phyloP scores from a whole-genome alignment of 1,140 invertebrate genomes.

The Halictus rubicundus region DNA sequence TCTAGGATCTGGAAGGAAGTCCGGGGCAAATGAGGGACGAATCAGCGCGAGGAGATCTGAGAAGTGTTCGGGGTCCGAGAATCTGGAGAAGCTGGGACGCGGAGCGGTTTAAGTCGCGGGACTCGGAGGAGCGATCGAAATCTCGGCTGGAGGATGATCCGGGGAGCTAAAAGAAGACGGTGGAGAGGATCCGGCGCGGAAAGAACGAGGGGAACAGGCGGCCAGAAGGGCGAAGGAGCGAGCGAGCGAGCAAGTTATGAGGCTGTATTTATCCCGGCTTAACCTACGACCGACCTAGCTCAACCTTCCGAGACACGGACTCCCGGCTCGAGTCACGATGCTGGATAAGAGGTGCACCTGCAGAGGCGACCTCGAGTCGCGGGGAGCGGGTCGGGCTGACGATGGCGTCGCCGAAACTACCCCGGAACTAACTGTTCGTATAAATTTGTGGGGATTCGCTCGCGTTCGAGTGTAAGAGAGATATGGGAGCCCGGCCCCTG shows the following conservation, averaged over 20 bases:
- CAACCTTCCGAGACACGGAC: constrained; percentile 35
- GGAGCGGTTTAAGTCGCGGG: neutral
- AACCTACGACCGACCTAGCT: constrained; percentile 60
- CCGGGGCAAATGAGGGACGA: neutral
- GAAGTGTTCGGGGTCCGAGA: neutral
- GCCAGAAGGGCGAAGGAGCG: neutral
- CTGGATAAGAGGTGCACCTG: constrained; percentile 22
- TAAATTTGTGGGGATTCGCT: constrained; percentile 68
- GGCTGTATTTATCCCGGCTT: constrained; percentile 68
- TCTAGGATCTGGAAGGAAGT: neutral
- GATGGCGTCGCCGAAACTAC: constrained; percentile 53
- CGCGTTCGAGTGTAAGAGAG: constrained; percentile 67
- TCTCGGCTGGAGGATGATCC: neutral
- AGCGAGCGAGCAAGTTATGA: constrained; percentile 58
- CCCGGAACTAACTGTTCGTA: constrained; percentile 67
- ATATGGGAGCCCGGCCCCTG: constrained; percentile 48
- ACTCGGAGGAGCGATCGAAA: neutral
- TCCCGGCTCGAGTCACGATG: constrained; percentile 19
- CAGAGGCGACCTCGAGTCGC: constrained; percentile 9
- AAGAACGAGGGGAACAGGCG: neutral
- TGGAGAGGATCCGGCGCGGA: neutral
- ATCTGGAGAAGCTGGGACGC: constrained; percentile 6
- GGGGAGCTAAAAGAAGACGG: neutral
- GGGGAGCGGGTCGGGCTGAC: constrained; percentile 11
- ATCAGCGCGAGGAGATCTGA: constrained; percentile 6